Conservation (phyloP, 92 coral and sea anemone genomes). For the Palythoa caribaeorum region DNA sequence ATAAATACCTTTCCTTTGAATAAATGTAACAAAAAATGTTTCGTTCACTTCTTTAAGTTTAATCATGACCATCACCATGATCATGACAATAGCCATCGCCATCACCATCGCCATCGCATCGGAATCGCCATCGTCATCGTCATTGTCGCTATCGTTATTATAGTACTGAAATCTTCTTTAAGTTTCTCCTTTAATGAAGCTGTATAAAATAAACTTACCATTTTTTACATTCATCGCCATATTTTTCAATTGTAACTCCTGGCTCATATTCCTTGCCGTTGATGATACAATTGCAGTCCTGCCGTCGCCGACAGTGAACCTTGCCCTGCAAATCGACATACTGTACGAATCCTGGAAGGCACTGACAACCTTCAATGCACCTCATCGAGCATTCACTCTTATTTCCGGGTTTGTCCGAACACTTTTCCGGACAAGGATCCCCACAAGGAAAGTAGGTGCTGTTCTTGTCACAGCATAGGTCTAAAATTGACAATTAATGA, state of each 20-base stretch:
- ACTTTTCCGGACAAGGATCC: conserved; percentile 36
- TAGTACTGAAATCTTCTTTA: neutral
- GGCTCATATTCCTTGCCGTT: conserved; percentile 44
- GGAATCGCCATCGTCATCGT: no score
- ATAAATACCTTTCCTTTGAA: no score
- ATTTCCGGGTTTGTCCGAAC: conserved; percentile 15
- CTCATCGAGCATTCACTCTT: conserved; percentile 27
- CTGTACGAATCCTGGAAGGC: conserved; percentile 38
- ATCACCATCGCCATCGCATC: no score
- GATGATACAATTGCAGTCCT: conserved; percentile 31
- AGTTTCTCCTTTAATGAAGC: neutral
- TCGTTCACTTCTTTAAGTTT: no score
- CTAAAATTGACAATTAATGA: neutral
- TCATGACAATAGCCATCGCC: no score
- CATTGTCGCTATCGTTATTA: neutral
- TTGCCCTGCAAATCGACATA: conserved; percentile 37
- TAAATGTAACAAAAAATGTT: no score
- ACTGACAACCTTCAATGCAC: conserved; percentile 52
- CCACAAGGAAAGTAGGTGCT: conserved; percentile 34
- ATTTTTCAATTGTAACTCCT: neutral
- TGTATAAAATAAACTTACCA: conserved; percentile 38
- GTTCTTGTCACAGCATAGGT: conserved; percentile 42
- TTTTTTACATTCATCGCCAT: conserved; percentile 29
- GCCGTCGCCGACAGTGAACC: conserved; percentile 3
- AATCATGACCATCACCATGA: no score